phyloP scores from a whole-genome alignment of 1,140 invertebrate species.

The Colletes latitarsis region DNA sequence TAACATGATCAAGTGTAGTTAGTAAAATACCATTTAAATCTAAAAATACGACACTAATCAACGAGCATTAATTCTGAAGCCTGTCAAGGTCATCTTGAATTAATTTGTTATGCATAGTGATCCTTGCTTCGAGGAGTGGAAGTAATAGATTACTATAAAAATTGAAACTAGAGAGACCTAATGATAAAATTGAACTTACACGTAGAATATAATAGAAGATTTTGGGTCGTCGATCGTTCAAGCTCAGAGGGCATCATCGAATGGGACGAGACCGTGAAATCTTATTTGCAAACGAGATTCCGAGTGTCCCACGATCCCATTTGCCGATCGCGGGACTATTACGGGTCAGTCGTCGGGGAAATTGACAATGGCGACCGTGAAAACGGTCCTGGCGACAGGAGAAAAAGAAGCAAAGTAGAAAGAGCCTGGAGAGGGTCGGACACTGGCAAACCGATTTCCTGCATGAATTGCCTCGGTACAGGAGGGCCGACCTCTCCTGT shows the following conservation, averaged over 20 bases:
- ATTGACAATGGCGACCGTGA: constrained; percentile 43
- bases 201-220: too few species aligned
- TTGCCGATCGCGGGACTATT: constrained; percentile 34
- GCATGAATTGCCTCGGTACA: constrained; percentile 66
- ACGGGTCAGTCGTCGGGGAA: constrained; percentile 4
- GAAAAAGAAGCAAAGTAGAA: background rate
- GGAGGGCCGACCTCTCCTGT: constrained; percentile 56
- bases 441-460: constrained; percentile 65
- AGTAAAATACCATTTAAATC: too few species aligned
- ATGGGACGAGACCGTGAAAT: constrained; percentile 40
- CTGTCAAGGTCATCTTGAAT: too few species aligned
- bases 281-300: constrained; percentile 70
- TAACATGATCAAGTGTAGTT: too few species aligned
- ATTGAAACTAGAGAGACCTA: too few species aligned
- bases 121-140: too few species aligned
- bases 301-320: constrained; percentile 20
- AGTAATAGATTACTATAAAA: too few species aligned
- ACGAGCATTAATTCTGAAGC: too few species aligned
- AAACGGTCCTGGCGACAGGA: constrained; percentile 19
- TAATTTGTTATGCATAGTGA: too few species aligned
- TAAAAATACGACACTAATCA: too few species aligned
- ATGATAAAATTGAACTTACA: too few species aligned
- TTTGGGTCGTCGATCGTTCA: too few species aligned
- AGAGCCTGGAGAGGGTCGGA: background rate
- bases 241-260: background rate